phyloP scores from a whole-genome alignment of 2,797 vertebrate genomes.

The Macropodus opercularis region DNA sequence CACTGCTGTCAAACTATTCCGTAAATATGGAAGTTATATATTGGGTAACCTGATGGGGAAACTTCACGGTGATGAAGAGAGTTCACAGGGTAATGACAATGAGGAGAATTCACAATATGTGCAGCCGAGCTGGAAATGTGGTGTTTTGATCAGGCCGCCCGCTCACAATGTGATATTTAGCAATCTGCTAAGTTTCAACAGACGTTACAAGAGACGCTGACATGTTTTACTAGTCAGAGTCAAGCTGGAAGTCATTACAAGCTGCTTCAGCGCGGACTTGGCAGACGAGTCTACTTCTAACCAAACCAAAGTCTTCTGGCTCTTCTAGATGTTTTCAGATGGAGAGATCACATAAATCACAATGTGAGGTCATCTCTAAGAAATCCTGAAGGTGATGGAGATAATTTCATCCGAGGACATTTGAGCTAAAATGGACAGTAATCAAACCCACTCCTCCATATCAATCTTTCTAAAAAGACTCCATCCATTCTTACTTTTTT shows the following conservation, averaged over 20 bases:
- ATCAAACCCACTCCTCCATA: not conserved
- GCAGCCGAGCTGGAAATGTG: constrained; percentile 2
- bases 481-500: not conserved
- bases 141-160: constrained; percentile 41
- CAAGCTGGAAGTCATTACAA: constrained; percentile 55
- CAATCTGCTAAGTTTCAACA: constrained; percentile 43
- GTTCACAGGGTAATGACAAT: not conserved
- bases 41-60: not conserved
- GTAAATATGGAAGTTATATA: not conserved
- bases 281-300: constrained; percentile 7
- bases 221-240: constrained; percentile 44
- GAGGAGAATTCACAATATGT: constrained; percentile 2
- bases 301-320: constrained; percentile 14
- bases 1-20: not conserved
- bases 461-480: not conserved
- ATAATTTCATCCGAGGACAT: not conserved
- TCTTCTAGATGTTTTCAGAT: not conserved
- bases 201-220: constrained; percentile 29
- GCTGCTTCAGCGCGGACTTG: not conserved
- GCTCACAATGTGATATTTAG: constrained; percentile 53
- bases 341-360: not conserved
- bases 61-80: constrained; percentile 9
- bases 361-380: not conserved
- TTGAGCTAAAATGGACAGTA: not conserved
- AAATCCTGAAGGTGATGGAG: not conserved